A percentile compares a stretch with the other conserved stretches of the same genome.
Conservation (phyloP, 1,140 invertebrate species). For the Frieseomelitta varia region DNA sequence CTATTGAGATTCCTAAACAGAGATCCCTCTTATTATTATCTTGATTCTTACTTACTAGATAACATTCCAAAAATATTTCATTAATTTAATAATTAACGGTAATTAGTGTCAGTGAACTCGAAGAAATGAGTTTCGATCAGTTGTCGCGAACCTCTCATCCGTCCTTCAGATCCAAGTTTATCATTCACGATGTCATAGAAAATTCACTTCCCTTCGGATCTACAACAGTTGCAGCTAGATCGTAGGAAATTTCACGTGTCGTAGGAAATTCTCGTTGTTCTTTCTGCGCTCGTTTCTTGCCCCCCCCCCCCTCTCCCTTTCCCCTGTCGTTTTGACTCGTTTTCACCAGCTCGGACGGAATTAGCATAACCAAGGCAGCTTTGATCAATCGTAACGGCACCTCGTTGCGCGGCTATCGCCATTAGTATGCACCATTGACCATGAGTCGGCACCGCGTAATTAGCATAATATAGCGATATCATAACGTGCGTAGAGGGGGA, state of each 20-base stretch:
- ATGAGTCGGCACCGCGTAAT: constrained; percentile 69
- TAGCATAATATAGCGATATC: constrained; percentile 78
- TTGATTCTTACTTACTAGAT: too few species aligned
- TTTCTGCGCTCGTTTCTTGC: neutral
- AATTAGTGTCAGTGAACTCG: neutral
- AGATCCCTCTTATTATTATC: too few species aligned
- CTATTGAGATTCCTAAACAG: too few species aligned
- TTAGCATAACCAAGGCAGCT: constrained; percentile 77
- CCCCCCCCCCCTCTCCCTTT: too few species aligned
- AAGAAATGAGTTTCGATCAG: neutral
- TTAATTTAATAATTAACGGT: neutral
- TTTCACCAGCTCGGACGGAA: constrained; percentile 62
- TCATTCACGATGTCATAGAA: neutral
- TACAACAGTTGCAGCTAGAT: neutral
- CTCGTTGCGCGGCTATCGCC: constrained; percentile 64
- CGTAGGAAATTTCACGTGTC: neutral
- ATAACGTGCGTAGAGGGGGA: constrained; percentile 67
- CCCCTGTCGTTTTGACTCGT: constrained; percentile 5
- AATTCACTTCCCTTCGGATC: neutral
- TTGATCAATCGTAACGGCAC: constrained; percentile 76
- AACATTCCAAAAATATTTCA: too few species aligned
- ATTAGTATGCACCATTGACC: constrained; percentile 76
- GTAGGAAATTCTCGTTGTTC: constrained; percentile 10
- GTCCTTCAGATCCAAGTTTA: neutral
- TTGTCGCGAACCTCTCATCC: too few species aligned